A percentile compares a stretch with the other conserved stretches of the same genome.
Evolutionary conservation across 2,113 vertebrate genomes (phyloP).

Genomic region (Polypterus bichir): DNA sequence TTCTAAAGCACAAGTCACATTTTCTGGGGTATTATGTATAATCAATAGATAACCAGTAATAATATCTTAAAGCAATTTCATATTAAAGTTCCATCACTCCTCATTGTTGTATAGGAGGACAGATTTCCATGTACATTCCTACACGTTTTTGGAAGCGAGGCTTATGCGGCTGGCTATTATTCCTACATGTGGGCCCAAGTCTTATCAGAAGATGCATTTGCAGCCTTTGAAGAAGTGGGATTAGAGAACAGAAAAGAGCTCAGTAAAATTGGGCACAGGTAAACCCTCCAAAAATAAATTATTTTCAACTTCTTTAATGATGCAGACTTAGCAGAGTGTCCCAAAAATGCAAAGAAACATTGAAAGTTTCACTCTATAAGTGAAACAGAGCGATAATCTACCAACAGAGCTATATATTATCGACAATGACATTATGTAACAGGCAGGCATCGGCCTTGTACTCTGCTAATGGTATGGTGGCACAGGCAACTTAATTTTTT

Average conservation of each 20-base stretch:
- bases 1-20: no score
- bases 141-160: conserved; percentile 1
- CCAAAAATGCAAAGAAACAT: background rate
- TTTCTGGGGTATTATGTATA: no score
- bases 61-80: background rate
- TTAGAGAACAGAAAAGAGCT: conserved; percentile 6
- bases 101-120: background rate
- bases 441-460: no score
- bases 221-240: conserved; percentile 5
- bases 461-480: no score
- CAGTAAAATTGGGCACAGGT: conserved; percentile 3
- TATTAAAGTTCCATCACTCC: background rate
- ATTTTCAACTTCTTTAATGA: background rate
- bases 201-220: conserved; percentile 4
- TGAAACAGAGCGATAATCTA: background rate
- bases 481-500: no score
- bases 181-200: conserved; percentile 3
- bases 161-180: conserved; percentile 6
- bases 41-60: no score
- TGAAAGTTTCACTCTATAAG: background rate
- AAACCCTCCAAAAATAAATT: background rate
- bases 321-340: background rate
- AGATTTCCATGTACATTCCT: conserved; percentile 6
- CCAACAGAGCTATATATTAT: background rate
- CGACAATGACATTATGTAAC: background rate